Base-by-base conservation (phyloP, 2,113 vertebrate species). In the Anolis sagrei region DNA sequence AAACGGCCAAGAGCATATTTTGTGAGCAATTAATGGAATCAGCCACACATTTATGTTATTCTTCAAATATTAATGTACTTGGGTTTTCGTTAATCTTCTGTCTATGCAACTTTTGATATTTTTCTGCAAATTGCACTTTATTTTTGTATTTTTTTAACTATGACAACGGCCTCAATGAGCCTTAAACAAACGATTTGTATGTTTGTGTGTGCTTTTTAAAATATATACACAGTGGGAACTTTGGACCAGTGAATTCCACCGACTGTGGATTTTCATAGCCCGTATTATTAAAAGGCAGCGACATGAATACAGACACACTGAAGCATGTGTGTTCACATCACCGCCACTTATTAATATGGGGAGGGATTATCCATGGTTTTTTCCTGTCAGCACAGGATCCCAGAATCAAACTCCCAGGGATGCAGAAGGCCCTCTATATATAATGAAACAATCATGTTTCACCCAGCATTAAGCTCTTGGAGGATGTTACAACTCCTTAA, bases 61-160 rank as follows among this genome's bases (percentile, higher is more conserved):
- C 39, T 68, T 68, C 64, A 76, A 1, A 51, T 69, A 48, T 78
- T 77, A 74, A 39, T 80, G 36, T 7, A 83, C 16, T 86, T 86
- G 39, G 18, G 29, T 36, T 74, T 86, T 34, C 16, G 49, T 58
- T 79, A 7, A 86, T 58, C 54, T 76, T 80, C 69, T 44, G 8
- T 62, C 54, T 66, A 66, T 75, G n/a, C 58, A 48, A n/a, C 18
- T 21, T 25, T 23, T 7, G 13, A 7, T 4, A 8, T 68, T 11
- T 68, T 51, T 81, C 16, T 62, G 8, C 11, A 82, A 82, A 61
- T 29, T 54, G n/a, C 27, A 62, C 9, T 79, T 62, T 79, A 11
- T 23, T 81, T 81, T 39, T 68, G 14, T 48, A 8, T 13, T 8
- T 44, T 29, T 68, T 81, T 81, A 1, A 48, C 62, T 48, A 68